Base-by-base conservation (phyloP, 2,888 invertebrate species). In the Ophion slaviceki region DNA sequence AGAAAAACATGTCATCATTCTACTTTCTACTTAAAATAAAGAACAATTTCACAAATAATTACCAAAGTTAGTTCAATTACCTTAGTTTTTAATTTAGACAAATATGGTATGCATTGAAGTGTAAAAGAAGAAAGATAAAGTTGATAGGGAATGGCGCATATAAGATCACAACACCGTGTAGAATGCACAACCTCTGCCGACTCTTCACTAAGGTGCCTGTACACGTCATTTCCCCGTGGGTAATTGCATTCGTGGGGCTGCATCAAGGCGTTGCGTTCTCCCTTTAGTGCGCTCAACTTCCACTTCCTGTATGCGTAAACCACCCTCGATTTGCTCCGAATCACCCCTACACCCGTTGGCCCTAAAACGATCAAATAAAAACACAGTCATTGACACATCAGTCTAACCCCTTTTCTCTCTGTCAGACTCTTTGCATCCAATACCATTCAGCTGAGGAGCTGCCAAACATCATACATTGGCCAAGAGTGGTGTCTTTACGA, bases 211-310 rank as follows among this genome's bases (percentile, higher is more conserved):
- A 68, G 59, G 53, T 80, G 40, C 57, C 70, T 70, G 24, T 72
- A 68, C 24, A 66, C 71, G 76, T 72, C 71, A 67, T 76, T 32
- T 36, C 36, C 47, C 61, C 68, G 28, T 80, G 70, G 75, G 61
- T 85, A 85, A 82, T 85, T 82, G 76, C 82, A 76, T 80, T 76
- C 64, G 47, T 57, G 59, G 75, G 59, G 32, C 11, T 57, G 61
- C 82, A 72, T 82, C 80, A 61, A 76, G 45, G 59, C 76, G 32
- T 75, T 68, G 36, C 3, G 57, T 72, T 78, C 70, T 47, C 70
- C 75, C 70, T 82, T 45, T 67, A 70, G 68, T 36, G 17, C 57
- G n/a, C 57, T 71, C 62, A 28, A 57, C 57, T 74, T 74, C 32
- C n/a, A 14, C 74, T 32, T 61, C 57, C 20, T 74, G 64, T 80